Base-by-base conservation (phyloP, 2,888 invertebrate genomes). In the Heliconius ethilla region DNA sequence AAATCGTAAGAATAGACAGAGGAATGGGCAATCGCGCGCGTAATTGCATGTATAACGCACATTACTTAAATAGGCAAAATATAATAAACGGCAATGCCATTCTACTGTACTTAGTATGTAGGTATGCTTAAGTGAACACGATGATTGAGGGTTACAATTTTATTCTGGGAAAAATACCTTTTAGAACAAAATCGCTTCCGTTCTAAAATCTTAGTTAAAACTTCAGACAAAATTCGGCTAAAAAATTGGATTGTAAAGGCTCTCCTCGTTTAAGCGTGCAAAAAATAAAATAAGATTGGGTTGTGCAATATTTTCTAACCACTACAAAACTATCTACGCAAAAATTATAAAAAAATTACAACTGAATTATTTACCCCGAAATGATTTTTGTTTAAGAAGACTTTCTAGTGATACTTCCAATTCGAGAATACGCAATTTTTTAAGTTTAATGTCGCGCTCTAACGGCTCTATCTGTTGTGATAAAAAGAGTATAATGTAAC, bases 391-490 rank as follows among this genome's bases (percentile, higher is more conserved):
- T 88, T 97, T 97, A 88, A 97, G 96, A 81, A 98, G 95, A 84
- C 95, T 96, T 87, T 97, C 97, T 86, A 98, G 90, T 84, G 98
- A 98, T 67, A 96, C 96, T 88, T 98, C 98, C 97, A 98, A 97
- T 90, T 97, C 96, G 72, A 95, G 94, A 75, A 97, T 97, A 87
- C 98, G 97, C 80, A 96, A 95, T 84, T 97, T 97, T 92, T 97
- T 97, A 83, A 97, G 96, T 88, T 96, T 96, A 83, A 98, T 98
- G 86, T 97, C 97, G 81, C 96, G 95, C 86, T 98, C 98, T 83
- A 97, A 95, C 1, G 98, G 98, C 86, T 98, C 97, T 85, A 99
- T 97, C 92, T 96, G 95, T 84, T 80, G 75, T 74, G 40, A 81
- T 75, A 51, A 18, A 51, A 51, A 51, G 6, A 3, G 7, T 18